Conservation (phyloP, 2,113 vertebrate species). For the Stercorarius parasiticus region DNA sequence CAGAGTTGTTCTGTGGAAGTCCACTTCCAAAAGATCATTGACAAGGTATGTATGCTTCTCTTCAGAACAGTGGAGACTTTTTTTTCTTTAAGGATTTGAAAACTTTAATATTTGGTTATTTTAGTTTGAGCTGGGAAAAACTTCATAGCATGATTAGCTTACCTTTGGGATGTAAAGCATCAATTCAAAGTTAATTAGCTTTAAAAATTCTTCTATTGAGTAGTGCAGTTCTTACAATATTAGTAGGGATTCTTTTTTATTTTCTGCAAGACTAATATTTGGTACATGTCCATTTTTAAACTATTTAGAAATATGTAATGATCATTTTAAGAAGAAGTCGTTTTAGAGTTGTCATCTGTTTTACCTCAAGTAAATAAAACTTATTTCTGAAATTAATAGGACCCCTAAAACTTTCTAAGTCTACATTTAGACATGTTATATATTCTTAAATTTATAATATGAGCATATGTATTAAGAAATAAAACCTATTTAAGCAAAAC, state of each 20-base stretch:
- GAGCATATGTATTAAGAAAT: neutral
- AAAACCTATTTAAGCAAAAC: neutral
- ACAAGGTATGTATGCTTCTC: slow-evolving; percentile 85
- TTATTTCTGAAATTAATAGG: neutral
- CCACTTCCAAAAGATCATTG: slow-evolving; percentile 97
- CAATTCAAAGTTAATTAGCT: neutral
- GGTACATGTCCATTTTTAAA: neutral
- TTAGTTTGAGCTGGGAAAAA: neutral
- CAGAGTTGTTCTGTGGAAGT: slow-evolving; percentile 95
- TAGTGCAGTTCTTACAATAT: neutral
- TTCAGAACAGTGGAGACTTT: neutral
- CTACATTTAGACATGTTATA: neutral
- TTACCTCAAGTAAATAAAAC: neutral
- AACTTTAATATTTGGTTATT: slow-evolving; percentile 1
- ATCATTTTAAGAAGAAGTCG: neutral
- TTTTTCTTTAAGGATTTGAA: neutral
- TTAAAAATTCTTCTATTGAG: neutral
- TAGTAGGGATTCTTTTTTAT: neutral
- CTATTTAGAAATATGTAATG: neutral
- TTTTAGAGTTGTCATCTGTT: neutral
- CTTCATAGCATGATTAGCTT: neutral
- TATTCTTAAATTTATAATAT: neutral
- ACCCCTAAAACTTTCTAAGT: neutral
- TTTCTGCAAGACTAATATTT: neutral
- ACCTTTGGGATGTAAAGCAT: neutral